phyloP scores from a whole-genome alignment of 2,888 invertebrate species.

The Eubasilissa splendida region DNA sequence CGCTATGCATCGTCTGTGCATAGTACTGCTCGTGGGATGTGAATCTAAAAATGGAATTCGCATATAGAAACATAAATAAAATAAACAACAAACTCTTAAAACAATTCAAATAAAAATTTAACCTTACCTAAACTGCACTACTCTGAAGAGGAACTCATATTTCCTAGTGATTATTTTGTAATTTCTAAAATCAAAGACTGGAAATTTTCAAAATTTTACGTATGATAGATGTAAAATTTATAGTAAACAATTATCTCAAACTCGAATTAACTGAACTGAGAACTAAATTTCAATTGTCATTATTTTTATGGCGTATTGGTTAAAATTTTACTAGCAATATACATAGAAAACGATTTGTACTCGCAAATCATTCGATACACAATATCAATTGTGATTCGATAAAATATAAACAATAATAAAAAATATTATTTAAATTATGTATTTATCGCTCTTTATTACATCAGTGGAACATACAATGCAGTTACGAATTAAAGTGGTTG shows the following conservation, averaged over 20 bases:
- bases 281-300: not conserved
- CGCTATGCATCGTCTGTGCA: slow-evolving; percentile 15
- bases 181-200: not conserved
- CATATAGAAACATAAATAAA: not conserved
- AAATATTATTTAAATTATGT: no score
- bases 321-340: not conserved
- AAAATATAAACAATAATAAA: no score
- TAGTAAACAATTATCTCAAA: no score
- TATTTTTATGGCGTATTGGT: not conserved
- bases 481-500: no score
- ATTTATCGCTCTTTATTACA: no score
- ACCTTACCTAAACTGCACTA: no score
- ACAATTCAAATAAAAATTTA: no score
- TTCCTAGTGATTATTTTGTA: not conserved
- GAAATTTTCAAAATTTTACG: not conserved
- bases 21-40: not conserved
- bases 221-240: slow-evolving; percentile 1
- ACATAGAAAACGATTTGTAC: not conserved
- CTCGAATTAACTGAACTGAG: not conserved
- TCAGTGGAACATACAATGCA: no score
- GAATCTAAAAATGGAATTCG: slow-evolving; percentile 12
- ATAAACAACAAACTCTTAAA: not conserved
- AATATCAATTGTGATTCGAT: no score
- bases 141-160: slow-evolving; percentile 4
- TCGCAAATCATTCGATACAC: not conserved